These are phyloP conservation scores for Melanotaenia nigrans DNA, from an alignment of 2,797 vertebrate species.

Conservation along the genomic window DNA sequence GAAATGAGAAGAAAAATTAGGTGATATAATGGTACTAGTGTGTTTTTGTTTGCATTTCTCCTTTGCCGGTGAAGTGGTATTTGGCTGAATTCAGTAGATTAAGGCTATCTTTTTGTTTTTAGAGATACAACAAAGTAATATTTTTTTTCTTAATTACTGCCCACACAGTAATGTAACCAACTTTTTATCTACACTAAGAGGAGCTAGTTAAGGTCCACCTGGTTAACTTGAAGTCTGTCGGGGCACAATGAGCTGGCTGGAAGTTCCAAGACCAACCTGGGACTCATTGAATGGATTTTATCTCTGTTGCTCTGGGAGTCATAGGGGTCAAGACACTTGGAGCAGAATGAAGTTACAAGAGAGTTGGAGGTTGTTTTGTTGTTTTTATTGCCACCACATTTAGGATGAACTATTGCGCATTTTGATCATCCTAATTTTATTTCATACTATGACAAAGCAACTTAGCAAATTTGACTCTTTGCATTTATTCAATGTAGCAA, in stretches of 20 bases:
- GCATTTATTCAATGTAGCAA: neutral
- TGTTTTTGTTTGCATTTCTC: constrained; percentile 5
- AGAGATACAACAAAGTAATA: neutral
- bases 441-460: neutral
- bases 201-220: neutral
- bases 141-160: neutral
- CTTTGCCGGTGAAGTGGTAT: neutral
- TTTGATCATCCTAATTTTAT: too few species aligned
- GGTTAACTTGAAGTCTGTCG: neutral
- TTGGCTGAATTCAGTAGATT: neutral
- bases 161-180: constrained; percentile 5
- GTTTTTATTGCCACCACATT: neutral
- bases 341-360: neutral
- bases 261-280: neutral
- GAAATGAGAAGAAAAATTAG: constrained; percentile 24
- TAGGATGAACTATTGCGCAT: neutral
- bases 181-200: too few species aligned
- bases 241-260: neutral
- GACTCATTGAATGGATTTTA: neutral
- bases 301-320: too few species aligned
- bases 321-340: neutral
- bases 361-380: too few species aligned
- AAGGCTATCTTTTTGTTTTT: neutral
- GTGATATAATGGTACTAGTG: constrained; percentile 7
- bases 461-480: neutral